Evolutionary conservation across 2,797 vertebrate species (phyloP).

Genomic region (Mareca strepera): DNA sequence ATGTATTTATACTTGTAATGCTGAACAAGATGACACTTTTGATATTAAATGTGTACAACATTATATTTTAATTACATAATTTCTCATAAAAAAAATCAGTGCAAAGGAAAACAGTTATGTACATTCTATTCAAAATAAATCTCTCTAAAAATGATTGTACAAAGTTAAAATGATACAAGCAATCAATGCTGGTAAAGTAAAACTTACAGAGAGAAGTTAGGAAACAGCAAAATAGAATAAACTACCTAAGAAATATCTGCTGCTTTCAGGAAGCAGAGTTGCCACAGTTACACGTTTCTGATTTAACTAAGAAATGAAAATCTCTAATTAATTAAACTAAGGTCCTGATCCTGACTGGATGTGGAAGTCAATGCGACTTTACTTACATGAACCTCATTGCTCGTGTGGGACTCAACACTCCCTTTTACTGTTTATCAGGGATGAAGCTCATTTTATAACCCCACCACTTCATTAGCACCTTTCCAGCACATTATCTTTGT

Average conservation of each 20-base stretch:
- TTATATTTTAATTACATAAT: neutral
- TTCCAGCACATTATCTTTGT: conserved; percentile 71
- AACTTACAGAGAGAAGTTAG: neutral
- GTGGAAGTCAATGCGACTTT: neutral
- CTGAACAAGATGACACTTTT: neutral
- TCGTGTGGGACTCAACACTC: neutral
- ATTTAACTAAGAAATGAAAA: neutral
- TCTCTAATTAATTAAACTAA: conserved; percentile 38
- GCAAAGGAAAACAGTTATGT: neutral
- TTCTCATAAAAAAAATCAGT: neutral
- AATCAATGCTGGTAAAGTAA: neutral
- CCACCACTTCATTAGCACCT: conserved; percentile 77
- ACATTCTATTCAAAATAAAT: neutral
- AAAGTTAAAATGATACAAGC: neutral
- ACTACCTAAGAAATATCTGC: neutral
- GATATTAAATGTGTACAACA: neutral
- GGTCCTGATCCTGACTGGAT: conserved; percentile 2
- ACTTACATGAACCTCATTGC: neutral
- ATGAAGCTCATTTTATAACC: conserved; percentile 38
- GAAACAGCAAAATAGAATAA: neutral
- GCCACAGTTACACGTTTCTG: neutral
- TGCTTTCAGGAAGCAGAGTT: neutral
- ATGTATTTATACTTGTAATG: neutral
- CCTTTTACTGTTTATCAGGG: conserved; percentile 1
- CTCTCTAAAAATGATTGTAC: neutral